Conservation (phyloP, 2,113 vertebrate species). For the Sinocyclocheilus anshuiensis region DNA sequence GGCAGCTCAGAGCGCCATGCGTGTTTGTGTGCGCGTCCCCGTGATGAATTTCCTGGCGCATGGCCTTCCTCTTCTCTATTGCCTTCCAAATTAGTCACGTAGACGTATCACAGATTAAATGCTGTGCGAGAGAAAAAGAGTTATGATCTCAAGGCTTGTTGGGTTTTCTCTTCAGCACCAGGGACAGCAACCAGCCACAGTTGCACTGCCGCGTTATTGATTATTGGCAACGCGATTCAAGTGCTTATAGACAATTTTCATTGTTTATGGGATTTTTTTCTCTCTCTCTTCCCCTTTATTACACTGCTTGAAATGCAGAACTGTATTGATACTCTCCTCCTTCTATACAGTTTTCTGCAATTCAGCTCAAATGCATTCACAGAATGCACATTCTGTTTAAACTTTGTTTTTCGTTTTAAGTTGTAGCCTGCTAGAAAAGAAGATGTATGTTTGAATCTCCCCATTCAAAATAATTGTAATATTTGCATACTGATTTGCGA, state of each 20-base stretch:
- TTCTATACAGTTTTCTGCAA: background rate
- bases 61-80: slow-evolving; percentile 19
- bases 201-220: background rate
- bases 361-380: background rate
- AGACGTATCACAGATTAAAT: slow-evolving; percentile 16
- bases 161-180: slow-evolving; percentile 42
- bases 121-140: background rate
- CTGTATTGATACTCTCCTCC: background rate
- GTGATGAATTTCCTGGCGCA: slow-evolving; percentile 34
- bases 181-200: slow-evolving; percentile 31
- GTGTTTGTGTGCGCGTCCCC: slow-evolving; percentile 17
- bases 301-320: background rate
- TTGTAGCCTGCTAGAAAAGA: background rate
- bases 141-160: background rate
- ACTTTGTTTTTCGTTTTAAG: background rate
- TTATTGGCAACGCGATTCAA: background rate
- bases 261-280: background rate
- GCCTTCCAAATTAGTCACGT: slow-evolving; percentile 35
- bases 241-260: background rate
- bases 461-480: background rate
- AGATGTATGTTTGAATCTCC: background rate
- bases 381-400: background rate
- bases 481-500: background rate
- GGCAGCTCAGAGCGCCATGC: slow-evolving; percentile 17
- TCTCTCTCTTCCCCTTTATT: background rate